Evolutionary conservation across 1,140 invertebrate species (phyloP), one percentile per base, ranked within the genome.

Genomic region (Phthorimaea operculella): DNA sequence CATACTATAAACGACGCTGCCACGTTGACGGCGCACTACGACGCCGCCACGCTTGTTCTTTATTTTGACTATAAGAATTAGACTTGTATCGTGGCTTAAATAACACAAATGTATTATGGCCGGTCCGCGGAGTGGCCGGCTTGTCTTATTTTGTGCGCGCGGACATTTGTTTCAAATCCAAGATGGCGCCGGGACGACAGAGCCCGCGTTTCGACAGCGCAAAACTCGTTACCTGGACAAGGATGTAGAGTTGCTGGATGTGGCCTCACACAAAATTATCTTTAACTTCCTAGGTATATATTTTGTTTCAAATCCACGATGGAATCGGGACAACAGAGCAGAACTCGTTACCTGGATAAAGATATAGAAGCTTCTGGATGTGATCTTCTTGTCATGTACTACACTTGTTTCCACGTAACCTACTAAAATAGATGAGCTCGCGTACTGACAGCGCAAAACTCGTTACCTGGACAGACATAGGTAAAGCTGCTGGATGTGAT

Each of bases 271-370:
- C n/a, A n/a, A n/a, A n/a, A n/a, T n/a, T n/a, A n/a, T n/a, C n/a
- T n/a, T n/a, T n/a, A n/a, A n/a, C n/a, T n/a, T n/a, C n/a, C n/a
- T n/a, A n/a, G n/a, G n/a, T n/a, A n/a, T n/a, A n/a, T n/a, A n/a
- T n/a, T 81, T 81, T 80, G 80, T 83, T 83, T 80, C 72, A 63
- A 65, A 72, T 72, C 67, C 74, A 79, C 78, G 63, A 80, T 80
- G 78, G 80, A 76, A 77, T 76, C 75, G 72, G 68, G 34, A 58
- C 64, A 76, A 83, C 77, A 79, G 74, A 76, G n/a, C n/a, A n/a
- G n/a, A n/a, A n/a, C n/a, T n/a, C n/a, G n/a, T n/a, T n/a, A n/a
- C n/a, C n/a, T n/a, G n/a, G n/a, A n/a, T n/a, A n/a, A n/a, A n/a
- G n/a, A n/a, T n/a, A n/a, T n/a, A n/a, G n/a, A n/a, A n/a, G n/a